Evolutionary conservation across 2,797 vertebrate genomes (phyloP).

Genomic region (Labeo calbasu): DNA sequence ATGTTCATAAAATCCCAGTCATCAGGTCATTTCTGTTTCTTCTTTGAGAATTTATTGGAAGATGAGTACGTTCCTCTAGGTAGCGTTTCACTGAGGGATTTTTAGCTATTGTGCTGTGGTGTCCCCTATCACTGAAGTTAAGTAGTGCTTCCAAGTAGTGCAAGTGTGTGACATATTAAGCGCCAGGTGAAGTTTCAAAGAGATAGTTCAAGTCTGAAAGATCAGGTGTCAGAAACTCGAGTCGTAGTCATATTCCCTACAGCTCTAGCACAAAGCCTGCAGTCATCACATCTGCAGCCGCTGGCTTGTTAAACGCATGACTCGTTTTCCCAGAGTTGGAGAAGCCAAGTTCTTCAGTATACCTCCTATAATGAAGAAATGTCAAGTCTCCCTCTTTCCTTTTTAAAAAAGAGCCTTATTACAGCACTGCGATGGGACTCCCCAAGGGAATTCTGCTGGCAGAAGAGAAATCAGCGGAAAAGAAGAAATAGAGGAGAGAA

Average conservation of each 20-base stretch:
- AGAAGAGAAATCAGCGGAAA: not conserved
- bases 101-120: not conserved
- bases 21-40: not conserved
- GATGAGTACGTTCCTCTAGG: not conserved
- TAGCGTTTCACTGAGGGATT: not conserved
- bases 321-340: constrained; percentile 15
- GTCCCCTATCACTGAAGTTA: constrained; percentile 8
- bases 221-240: constrained; percentile 38
- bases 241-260: constrained; percentile 16
- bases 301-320: constrained; percentile 17
- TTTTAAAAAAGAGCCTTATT: constrained; percentile 31
- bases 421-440: not conserved
- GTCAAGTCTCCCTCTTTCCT: constrained; percentile 26
- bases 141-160: constrained; percentile 20
- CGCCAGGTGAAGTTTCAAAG: constrained; percentile 32
- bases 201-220: constrained; percentile 12
- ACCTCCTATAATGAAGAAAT: constrained; percentile 26
- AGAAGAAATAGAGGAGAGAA: not conserved
- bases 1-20: not conserved
- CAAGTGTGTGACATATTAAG: constrained; percentile 24
- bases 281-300: constrained; percentile 41
- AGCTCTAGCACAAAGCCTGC: constrained; percentile 42
- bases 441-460: not conserved
- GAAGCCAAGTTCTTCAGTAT: not conserved
- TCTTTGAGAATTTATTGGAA: not conserved